Evolutionary conservation across 2,888 invertebrate species (phyloP), one percentile per base, ranked within the genome.

Genomic region (Pristionchus exspectatus): DNA sequence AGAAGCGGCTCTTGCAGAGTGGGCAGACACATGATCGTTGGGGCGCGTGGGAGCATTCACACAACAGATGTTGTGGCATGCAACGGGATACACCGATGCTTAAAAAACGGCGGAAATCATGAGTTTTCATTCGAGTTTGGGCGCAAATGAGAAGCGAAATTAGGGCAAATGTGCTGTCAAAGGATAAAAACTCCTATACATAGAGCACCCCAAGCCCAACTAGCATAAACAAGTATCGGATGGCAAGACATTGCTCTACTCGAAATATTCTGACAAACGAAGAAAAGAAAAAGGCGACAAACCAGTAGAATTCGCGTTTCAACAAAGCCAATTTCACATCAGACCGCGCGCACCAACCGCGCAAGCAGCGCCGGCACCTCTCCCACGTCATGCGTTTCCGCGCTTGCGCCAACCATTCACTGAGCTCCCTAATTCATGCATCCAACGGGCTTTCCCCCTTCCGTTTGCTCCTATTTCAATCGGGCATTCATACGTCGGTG

Each of bases 401-500:
- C 59, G 16, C 21, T 59, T 18, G 84, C 84, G 59, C 84, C 21
- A 7, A 59, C 33, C 84, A n/a, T 83, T 33, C 1, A 30, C 84
- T 33, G 59, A 59, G 84, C 30, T 85, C 83, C 16, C 84, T 81
- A 81, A 81, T 81, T 81, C 81, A 81, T 81, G 24, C 50, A 50
- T 38, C 38, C 38, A 21, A 7, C 10, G 21, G 7, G 50, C 81
- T 81, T 27, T 54, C 54, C 81, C 16, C 27, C 44, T n/a, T 50
- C 18, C 38, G 74, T 21, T 74, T 74, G 38, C 33, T 74, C 38
- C 24, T 27, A 74, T 74, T 74, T 74, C 30, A 38, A 74, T 74
- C 21, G 10, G 24, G 10, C 21, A 74, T 74, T 33, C 74, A 74
- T 38, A 21, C 74, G 7, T 14, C 16, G 33, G 38, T 74, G 74